Evolutionary conservation across 2,113 vertebrate species (phyloP).

Genomic region (Craseonycteris thonglongyai): DNA sequence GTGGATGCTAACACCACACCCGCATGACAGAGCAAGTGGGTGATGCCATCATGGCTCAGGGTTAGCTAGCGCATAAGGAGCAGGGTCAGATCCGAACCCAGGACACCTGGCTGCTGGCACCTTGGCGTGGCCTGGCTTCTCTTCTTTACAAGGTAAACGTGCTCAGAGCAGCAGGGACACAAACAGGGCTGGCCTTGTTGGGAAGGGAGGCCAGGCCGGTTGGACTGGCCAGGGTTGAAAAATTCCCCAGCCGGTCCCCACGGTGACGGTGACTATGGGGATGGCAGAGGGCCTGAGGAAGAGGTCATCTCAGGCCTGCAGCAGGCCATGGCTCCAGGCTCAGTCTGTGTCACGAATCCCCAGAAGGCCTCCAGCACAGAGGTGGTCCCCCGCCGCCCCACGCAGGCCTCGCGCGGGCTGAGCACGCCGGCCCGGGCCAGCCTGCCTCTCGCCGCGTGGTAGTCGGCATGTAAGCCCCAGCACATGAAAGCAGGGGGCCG

Average conservation of each 20-base stretch:
- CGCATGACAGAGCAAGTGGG: neutral
- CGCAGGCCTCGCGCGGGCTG: neutral
- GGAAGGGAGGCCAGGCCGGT: slow-evolving; percentile 34
- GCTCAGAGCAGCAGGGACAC: neutral
- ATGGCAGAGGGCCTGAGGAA: neutral
- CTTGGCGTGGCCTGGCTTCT: neutral
- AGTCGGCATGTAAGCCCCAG: neutral
- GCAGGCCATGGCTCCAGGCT: neutral
- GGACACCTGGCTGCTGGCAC: neutral
- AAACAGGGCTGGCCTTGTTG: neutral
- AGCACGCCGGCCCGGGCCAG: neutral
- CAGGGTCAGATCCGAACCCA: neutral
- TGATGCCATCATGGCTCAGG: neutral
- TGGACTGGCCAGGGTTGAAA: neutral
- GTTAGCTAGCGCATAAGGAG: neutral
- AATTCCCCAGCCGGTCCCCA: neutral
- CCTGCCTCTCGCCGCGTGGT: neutral
- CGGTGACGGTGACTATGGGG: neutral
- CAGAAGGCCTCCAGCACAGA: fast-evolving
- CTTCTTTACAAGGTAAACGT: neutral
- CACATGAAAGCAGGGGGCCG: slow-evolving; percentile 65
- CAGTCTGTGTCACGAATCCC: fast-evolving
- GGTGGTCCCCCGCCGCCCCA: neutral
- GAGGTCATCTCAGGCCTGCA: neutral
- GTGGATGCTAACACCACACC: neutral